Conservation (phyloP, 2,113 vertebrate species). For the Grantiella picta region DNA sequence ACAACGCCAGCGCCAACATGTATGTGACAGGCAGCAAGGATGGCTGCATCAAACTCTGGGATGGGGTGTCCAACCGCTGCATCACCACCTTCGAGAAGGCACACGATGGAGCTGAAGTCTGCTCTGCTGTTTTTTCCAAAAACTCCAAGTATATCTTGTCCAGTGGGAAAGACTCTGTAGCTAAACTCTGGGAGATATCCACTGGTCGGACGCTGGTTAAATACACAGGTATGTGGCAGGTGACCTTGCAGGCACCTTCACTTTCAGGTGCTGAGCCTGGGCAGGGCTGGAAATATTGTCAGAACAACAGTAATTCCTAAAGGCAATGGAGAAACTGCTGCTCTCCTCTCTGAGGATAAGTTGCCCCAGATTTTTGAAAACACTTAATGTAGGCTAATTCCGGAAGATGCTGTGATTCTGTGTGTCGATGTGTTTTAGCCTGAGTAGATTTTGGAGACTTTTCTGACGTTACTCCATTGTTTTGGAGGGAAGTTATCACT, state of each 20-base stretch:
- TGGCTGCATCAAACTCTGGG: slow-evolving; percentile 97
- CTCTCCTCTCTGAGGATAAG: not conserved
- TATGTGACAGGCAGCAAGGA: slow-evolving; percentile 96
- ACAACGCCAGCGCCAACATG: slow-evolving; percentile 92
- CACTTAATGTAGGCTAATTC: not conserved
- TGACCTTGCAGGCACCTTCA: not conserved
- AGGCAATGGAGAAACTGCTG: not conserved
- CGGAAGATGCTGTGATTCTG: not conserved
- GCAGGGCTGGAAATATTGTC: not conserved
- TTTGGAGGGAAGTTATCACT: not conserved
- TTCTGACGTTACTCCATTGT: not conserved
- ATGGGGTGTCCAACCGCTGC: slow-evolving; percentile 95
- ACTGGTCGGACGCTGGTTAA: slow-evolving; percentile 93
- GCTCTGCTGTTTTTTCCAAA: slow-evolving; percentile 95
- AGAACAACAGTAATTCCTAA: not conserved
- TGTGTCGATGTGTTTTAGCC: not conserved
- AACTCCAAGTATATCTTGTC: slow-evolving; percentile 98
- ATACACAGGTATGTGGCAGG: slow-evolving; percentile 86
- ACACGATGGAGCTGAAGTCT: slow-evolving; percentile 93
- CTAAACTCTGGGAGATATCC: slow-evolving; percentile 98
- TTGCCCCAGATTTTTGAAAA: not conserved
- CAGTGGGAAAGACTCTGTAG: slow-evolving; percentile 97
- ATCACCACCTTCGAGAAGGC: slow-evolving; percentile 96
- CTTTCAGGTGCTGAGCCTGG: not conserved
- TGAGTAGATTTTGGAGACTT: not conserved